Percentiles rank a stretch among this genome's conserved stretches.
phyloP scores from a whole-genome alignment of 2,113 vertebrate species.

The Stomatorhinus ivindoensis region DNA sequence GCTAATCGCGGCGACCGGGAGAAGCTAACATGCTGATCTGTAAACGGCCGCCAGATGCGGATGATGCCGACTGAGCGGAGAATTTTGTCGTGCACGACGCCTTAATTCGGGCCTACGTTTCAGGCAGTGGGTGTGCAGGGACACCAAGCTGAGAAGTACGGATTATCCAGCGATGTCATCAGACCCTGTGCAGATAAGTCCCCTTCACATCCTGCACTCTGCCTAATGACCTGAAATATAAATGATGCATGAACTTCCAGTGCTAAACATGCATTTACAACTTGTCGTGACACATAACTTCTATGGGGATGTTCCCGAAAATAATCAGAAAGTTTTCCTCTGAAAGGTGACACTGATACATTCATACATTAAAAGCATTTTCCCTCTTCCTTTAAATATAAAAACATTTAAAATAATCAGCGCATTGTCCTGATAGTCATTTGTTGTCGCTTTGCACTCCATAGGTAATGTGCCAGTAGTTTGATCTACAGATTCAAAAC shows the following conservation, averaged over 20 bases:
- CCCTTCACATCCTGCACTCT: slow-evolving; percentile 26
- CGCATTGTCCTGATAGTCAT: neutral
- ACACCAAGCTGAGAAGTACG: slow-evolving; percentile 4
- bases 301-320: neutral
- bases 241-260: slow-evolving; percentile 31
- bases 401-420: neutral
- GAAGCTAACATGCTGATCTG: slow-evolving; percentile 25
- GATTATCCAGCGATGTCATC: slow-evolving; percentile 29
- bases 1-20: slow-evolving; percentile 32
- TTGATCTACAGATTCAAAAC: neutral
- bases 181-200: slow-evolving; percentile 14
- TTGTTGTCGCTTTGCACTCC: neutral
- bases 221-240: slow-evolving; percentile 34
- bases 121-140: slow-evolving; percentile 4
- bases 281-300: neutral
- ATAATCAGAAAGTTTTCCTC: neutral
- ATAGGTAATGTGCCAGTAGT: neutral
- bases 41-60: slow-evolving; percentile 29
- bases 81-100: slow-evolving; percentile 28
- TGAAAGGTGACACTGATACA: neutral
- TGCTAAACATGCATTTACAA: slow-evolving; percentile 29
- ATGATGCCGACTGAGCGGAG: slow-evolving; percentile 21
- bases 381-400: neutral
- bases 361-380: neutral
- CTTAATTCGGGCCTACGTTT: slow-evolving; percentile 31